Evolutionary conservation across 2,113 vertebrate species (phyloP).

Genomic region (Siphamia tubifer): DNA sequence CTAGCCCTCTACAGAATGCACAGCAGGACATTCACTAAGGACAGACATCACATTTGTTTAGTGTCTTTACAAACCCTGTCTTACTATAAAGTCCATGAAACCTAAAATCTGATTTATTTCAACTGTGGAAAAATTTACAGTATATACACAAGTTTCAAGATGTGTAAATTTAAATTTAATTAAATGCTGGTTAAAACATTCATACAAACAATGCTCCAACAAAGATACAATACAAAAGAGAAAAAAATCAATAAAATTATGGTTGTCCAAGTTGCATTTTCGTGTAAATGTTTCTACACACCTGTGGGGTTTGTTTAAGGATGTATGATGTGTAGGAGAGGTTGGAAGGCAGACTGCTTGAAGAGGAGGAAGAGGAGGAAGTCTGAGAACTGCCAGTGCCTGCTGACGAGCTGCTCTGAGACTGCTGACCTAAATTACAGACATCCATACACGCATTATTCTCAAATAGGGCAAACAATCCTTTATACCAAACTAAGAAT

Average conservation of each 20-base stretch:
- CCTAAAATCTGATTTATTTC: not conserved
- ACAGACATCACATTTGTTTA: not conserved
- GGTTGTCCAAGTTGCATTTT: not conserved
- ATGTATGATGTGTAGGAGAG: conserved; percentile 98
- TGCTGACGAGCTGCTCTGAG: conserved; percentile 72
- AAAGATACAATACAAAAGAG: not conserved
- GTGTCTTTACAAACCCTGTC: not conserved
- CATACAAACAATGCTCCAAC: not conserved
- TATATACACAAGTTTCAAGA: no score
- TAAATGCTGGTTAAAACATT: not conserved
- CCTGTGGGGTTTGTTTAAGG: conserved; percentile 94
- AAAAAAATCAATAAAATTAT: not conserved
- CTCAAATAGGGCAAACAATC: conserved; percentile 28
- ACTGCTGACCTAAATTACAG: conserved; percentile 86
- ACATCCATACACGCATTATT: conserved; percentile 33
- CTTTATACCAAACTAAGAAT: not conserved
- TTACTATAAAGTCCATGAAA: not conserved
- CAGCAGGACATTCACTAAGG: not conserved
- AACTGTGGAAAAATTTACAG: not conserved
- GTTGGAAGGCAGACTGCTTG: conserved; percentile 88
- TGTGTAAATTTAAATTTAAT: no score
- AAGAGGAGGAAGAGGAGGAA: conserved; percentile 80
- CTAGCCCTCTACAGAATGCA: not conserved
- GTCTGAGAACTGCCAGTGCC: conserved; percentile 74
- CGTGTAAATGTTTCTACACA: conserved; percentile 34